Base-by-base conservation (phyloP, 2,888 invertebrate genomes). In the Oasisia sp. region DNA sequence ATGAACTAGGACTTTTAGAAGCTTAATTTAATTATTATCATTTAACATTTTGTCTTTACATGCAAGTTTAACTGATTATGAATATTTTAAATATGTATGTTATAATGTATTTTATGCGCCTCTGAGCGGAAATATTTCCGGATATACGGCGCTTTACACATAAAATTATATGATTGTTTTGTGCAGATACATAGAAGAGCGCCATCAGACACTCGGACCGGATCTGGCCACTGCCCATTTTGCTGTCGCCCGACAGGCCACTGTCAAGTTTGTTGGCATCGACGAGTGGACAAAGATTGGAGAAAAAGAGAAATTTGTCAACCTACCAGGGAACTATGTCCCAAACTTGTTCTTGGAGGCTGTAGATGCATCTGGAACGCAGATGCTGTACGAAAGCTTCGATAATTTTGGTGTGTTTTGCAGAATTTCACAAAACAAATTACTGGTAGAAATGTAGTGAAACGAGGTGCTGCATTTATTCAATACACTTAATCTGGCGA, bases 161-260 rank as follows among this genome's bases (percentile, higher is more conserved):
- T n/a, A n/a, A n/a, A n/a, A n/a, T n/a, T n/a, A 74, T 0, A 74
- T 74, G 74, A 7, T 74, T 74, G 74, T 27, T 74, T 19, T 74
- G 32, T 91, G 32, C 92, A 94, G 94, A 14, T 94, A 58, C 91
- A 50, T 91, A 14, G 45, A 50, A n/a, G 96, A 96, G 90, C 92
- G 96, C 32, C 94, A 95, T 56, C 92, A 95, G 32, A 94, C 94
- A 56, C 94, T 97, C 89, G 99, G 99, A 0, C 97, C 97, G 74
- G 98, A 99, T 96, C 96, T 99, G 94, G 98, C 98, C 0, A 97
- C 98, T 0, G 98, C 99, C 12, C 98, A 98, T 97, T 99, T 99
- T 96, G 96, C 99, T 91, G 97, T 98, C 0, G 97, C 97, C 95
- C 97, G 98, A 50, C 97, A 97, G n/a, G 98, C 98, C 2, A 97